Conservation (phyloP, 92 coral and sea anemone species). For the Parazoanthus atlanticus region DNA sequence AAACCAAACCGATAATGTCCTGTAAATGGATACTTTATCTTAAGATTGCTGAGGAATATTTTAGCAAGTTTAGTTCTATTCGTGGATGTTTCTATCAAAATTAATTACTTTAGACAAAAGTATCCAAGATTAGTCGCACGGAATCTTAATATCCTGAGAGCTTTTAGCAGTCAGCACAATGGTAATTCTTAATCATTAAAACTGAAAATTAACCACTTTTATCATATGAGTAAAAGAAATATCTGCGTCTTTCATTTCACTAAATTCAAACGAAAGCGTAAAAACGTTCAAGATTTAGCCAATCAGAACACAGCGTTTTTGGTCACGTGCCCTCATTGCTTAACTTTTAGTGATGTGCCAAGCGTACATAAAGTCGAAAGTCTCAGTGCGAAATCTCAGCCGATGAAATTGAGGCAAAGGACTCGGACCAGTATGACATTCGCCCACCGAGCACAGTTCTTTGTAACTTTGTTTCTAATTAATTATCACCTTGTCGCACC, state of each 20-base stretch:
- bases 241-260: not conserved
- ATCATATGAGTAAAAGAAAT: not conserved
- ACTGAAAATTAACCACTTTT: not conserved
- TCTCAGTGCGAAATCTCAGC: not conserved
- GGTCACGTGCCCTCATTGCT: conserved; percentile 2
- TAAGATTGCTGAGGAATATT: not conserved
- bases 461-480: not conserved
- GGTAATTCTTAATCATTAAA: not conserved
- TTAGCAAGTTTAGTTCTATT: not conserved
- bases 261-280: not conserved
- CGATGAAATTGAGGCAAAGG: not conserved
- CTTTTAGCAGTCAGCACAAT: not conserved
- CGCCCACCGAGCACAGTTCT: not conserved
- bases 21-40: not conserved
- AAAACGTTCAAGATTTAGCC: not conserved
- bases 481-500: not conserved
- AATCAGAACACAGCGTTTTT: not conserved
- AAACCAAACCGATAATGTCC: not conserved
- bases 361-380: not conserved
- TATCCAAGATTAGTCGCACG: not conserved
- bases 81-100: not conserved
- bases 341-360: not conserved
- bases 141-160: not conserved
- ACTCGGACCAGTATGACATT: not conserved
- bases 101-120: not conserved